Base-by-base conservation (phyloP, 2,113 vertebrate species). In the Ophiodon elongatus region DNA sequence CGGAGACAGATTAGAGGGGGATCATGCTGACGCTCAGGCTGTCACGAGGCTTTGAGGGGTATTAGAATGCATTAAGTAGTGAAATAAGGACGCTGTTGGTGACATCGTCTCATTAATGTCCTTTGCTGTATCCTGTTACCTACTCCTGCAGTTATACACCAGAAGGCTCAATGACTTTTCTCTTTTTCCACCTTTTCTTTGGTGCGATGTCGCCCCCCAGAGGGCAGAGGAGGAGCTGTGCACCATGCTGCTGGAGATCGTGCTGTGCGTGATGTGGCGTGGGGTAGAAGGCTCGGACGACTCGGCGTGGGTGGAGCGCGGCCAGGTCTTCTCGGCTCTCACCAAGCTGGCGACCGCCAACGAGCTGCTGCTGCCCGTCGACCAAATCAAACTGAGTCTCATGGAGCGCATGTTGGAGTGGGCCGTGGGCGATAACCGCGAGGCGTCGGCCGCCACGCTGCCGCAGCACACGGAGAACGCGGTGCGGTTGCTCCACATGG, bases 361-460 rank as follows among this genome's bases (percentile, higher is more conserved):
- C 10, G 97, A 98, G 54, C 92, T 99, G 77, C 93, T 99, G 69
- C 94, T 92, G 70, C 97, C 98, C 11, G 96, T 97, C 19, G 97
- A 98, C 94, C 97, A 98, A 86, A 97, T 99, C 92, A 99, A 99
- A 92, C 96, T 98, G 77, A 95, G 98, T 86, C 96, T 99, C 37
- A 94, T 99, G 90, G 98, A 99, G 89, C 97, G 97, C 41, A 99
- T 99, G 98, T 87, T 99, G 92, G 97, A 99, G 88, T 98, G 96
- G 95, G 95, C 97, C 0, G 96, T 99, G 89, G 95, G 93, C 9
- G 98, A 99, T 72, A 98, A 97, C 84, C 96, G 96, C 77, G 98
- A 99, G 86, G 94, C 97, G 0, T 97, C 97, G 82, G 88, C 94
- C 0, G 94, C 89, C 72, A 93, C 92, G 9, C 88, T 98, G 72